Evolutionary conservation across 2,797 vertebrate genomes (phyloP).

Genomic region (Gymnocypris eckloni): DNA sequence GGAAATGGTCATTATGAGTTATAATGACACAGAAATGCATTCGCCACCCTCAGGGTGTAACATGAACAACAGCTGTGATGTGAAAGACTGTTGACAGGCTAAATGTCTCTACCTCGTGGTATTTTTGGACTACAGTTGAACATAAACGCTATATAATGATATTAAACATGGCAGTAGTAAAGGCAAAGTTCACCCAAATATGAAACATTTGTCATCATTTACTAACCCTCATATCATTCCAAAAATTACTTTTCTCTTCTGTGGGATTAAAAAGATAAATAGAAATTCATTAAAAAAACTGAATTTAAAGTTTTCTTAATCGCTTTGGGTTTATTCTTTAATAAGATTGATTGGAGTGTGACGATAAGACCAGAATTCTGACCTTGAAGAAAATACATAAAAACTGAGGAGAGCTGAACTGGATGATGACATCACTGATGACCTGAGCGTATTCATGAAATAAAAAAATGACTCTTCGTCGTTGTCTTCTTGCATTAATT

Average conservation of each 20-base stretch:
- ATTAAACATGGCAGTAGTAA: neutral
- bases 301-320: neutral
- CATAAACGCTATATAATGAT: neutral
- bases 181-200: neutral
- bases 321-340: neutral
- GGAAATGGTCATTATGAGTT: neutral
- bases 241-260: neutral
- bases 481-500: too few relatives aligned
- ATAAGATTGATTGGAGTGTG: neutral
- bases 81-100: conserved; percentile 2
- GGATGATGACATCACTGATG: too few relatives aligned
- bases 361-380: neutral
- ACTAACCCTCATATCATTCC: neutral
- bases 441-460: too few relatives aligned
- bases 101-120: neutral
- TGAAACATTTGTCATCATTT: neutral
- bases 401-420: too few relatives aligned
- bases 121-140: neutral
- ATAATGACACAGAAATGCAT: neutral
- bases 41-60: conserved; percentile 5
- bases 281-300: neutral
- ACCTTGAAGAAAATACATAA: neutral
- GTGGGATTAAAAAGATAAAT: neutral
- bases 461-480: too few relatives aligned
- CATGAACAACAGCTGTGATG: conserved; percentile 12